Base-by-base conservation (phyloP, 2,113 vertebrate species). In the Scortum barcoo region DNA sequence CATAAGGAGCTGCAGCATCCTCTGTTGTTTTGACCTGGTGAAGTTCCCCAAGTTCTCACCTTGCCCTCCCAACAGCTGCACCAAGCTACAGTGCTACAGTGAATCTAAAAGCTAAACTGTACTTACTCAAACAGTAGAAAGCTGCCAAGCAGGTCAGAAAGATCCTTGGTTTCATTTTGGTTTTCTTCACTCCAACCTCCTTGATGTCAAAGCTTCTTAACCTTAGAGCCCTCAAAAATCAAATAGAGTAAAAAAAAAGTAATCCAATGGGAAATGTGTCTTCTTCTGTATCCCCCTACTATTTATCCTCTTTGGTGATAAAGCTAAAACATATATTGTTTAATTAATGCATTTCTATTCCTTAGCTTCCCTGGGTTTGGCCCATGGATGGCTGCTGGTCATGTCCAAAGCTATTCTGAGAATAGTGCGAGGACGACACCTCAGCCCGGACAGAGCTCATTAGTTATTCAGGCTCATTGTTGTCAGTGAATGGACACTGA, bases 101-200 rank as follows among this genome's bases (percentile, higher is more conserved):
- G 2, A n/a, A 50, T 30, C 4, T 6, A 61, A 33, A 75, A 54
- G 7, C 11, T 3, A 5, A 83, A 44, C 3, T 33, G 1, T 90
- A 95, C 95, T 96, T 87, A 96, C 95, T 80, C 33, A 90, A 89
- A 82, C 77, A 89, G 70, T 62, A 68, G 54, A 92, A 46, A 12
- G 77, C 87, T 80, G 87, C 69, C 54, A 94, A 62, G 78, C 73
- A 83, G 61, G n/a, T 40, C 68, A 93, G 75, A 20, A 92, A 22
- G 73, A 92, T 67, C 58, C 89, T 89, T 51, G 87, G 76, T 84
- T 92, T 93, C 93, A 95, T 96, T 61, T 81, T 92, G 72, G 44
- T 85, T 65, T 67, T 83, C 87, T 91, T 89, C 81, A 65, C 54
- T 79, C 42, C 72, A 57, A 19, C 14, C 30, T 72, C 26, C 60